Evolutionary conservation across 1,140 invertebrate species (phyloP), one percentile per base, ranked within the genome.

Genomic region (Drosophila willistoni): DNA sequence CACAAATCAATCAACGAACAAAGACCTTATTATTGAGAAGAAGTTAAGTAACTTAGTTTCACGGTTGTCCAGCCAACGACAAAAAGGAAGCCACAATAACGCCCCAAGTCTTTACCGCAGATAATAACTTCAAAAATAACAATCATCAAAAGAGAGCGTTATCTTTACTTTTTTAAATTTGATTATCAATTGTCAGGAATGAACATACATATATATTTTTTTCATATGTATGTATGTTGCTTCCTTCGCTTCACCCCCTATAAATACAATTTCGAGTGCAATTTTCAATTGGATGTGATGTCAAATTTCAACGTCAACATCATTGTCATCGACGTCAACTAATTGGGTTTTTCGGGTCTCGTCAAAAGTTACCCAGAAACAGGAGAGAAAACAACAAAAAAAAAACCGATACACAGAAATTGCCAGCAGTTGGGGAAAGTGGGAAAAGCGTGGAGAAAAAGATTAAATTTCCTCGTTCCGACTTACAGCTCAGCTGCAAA

Each of bases 391-490:
- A 42, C 9, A 42, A 41, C 68, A 55, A 62, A 54, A 47, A 42
- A 29, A 62, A 57, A 47, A 42, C 6, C 29, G 29, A 82, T 74
- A 33, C 60, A 66, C 17, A 56, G 64, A 74, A 44, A 68, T 70
- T 81, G 78, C 67, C 71, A 67, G 80, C 73, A 89, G 79, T 72
- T 79, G 70, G 67, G 71, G 73, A 55, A 67, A 66, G 39, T 29
- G 34, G 64, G 4, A 34, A 64, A 51, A 60, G 42, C 44, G 17
- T 10, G 56, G 13, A 59, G 59, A 72, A 87, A 87, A 89, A 87
- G 84, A 87, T 87, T 89, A 87, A 89, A 87, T 87, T 87, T 83
- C 83, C 84, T 87, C 77, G 84, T 87, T 87, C 81, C 73, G 66
- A 67, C 63, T 85, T 79, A 77, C 44, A 68, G 73, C 61, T 71